phyloP scores from a whole-genome alignment of 2,797 vertebrate genomes.

The Nyctalus aviator region DNA sequence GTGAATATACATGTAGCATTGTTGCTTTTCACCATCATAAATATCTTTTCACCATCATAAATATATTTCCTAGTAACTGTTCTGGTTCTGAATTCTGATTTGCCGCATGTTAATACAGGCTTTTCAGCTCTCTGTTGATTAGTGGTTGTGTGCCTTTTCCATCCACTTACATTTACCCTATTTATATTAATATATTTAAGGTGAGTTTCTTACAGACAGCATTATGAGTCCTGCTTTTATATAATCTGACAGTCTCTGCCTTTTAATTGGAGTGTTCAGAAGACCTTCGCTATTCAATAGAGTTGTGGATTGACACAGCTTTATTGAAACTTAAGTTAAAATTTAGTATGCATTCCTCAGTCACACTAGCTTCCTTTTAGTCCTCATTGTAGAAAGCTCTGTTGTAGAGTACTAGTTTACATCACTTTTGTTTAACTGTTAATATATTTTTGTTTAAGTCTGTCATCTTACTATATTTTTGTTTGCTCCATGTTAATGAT shows the following conservation, averaged over 20 bases:
- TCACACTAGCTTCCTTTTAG: background rate
- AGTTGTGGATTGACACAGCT: background rate
- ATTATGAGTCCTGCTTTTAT: background rate
- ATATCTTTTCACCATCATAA: background rate
- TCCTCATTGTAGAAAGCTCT: background rate
- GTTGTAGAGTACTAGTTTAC: background rate
- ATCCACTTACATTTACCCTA: background rate
- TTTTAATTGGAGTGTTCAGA: slow-evolving; percentile 4
- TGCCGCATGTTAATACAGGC: background rate
- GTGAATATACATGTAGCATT: background rate
- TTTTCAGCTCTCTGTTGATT: background rate
- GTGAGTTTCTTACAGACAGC: slow-evolving; percentile 15
- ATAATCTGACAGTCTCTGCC: background rate
- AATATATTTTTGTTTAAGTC: background rate
- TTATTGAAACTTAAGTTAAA: background rate
- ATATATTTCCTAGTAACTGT: background rate
- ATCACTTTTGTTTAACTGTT: background rate
- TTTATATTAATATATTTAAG: background rate
- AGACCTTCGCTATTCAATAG: background rate
- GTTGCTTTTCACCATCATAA: background rate
- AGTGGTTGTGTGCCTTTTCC: background rate
- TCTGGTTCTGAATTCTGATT: background rate
- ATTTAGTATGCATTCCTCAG: background rate
- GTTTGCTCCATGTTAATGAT: background rate
- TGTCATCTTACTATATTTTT: slow-evolving; percentile 3